Conservation (phyloP, 2,113 vertebrate genomes). For the Turdus rufiventris region DNA sequence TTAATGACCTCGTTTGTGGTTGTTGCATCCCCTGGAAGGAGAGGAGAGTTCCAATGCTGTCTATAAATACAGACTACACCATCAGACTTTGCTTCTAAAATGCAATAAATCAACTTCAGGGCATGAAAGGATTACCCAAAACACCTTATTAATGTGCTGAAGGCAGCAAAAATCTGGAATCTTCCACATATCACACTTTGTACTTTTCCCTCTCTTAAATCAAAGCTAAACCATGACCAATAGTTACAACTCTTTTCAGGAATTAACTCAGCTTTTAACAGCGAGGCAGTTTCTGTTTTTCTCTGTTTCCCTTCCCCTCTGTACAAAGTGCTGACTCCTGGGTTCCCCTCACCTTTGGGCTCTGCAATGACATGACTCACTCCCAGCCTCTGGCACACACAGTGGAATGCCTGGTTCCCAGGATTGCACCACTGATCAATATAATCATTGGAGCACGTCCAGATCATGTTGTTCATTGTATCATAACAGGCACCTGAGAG, state of each 20-base stretch:
- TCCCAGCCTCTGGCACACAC: conserved; percentile 94
- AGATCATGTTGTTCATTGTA: conserved; percentile 95
- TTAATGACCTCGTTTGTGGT: conserved; percentile 93
- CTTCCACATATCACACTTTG: background rate
- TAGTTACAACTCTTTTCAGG: background rate
- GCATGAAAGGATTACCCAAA: background rate
- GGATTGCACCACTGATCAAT: conserved; percentile 99
- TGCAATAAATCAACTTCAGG: background rate
- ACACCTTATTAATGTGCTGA: background rate
- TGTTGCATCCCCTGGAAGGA: conserved; percentile 85
- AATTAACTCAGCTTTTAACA: background rate
- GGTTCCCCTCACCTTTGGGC: conserved; percentile 83
- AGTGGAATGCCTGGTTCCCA: conserved; percentile 97
- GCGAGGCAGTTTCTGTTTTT: background rate
- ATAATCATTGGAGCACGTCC: conserved; percentile 97
- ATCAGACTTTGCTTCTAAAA: background rate
- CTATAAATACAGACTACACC: background rate
- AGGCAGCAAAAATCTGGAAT: background rate
- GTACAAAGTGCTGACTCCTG: background rate
- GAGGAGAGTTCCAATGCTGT: background rate
- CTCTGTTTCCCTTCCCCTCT: background rate
- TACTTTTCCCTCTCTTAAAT: background rate
- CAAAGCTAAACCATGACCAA: background rate
- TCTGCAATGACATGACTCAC: conserved; percentile 92
- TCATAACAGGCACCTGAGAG: conserved; percentile 92